Conservation (phyloP, 2,888 invertebrate species). For the Pandemis corylana region DNA sequence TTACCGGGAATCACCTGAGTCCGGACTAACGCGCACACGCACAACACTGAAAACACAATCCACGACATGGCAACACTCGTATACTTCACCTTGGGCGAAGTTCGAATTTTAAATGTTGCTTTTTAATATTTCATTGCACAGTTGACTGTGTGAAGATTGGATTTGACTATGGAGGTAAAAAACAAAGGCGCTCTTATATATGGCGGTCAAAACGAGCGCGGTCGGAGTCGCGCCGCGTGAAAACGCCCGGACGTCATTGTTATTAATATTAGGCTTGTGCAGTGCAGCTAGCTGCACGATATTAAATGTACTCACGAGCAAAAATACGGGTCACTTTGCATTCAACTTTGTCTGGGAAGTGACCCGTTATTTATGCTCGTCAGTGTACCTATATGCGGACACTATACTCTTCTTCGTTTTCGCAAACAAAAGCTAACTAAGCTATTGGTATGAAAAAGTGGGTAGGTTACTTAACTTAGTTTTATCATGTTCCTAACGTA, state of each 20-base stretch:
- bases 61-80: constrained; percentile 66
- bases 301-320: no score
- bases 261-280: constrained; percentile 63
- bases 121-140: constrained; percentile 55
- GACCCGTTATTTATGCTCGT: no score
- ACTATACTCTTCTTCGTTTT: no score
- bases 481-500: no score
- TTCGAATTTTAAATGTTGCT: constrained; percentile 39
- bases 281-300: constrained; percentile 47
- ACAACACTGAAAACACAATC: constrained; percentile 70
- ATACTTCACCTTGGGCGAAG: constrained; percentile 35
- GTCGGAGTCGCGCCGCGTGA: constrained; percentile 74
- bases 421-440: no score
- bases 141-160: constrained; percentile 57
- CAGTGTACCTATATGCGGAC: no score
- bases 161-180: constrained; percentile 74
- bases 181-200: constrained; percentile 78
- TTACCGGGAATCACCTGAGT: constrained; percentile 80
- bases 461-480: no score
- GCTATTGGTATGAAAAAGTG: no score
- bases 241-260: constrained; percentile 83
- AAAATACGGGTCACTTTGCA: no score
- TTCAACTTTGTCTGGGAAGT: no score
- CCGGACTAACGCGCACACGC: constrained; percentile 70
- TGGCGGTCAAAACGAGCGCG: constrained; percentile 76